Base-by-base conservation (phyloP, 2,113 vertebrate species). In the Ceuthmochares aereus region DNA sequence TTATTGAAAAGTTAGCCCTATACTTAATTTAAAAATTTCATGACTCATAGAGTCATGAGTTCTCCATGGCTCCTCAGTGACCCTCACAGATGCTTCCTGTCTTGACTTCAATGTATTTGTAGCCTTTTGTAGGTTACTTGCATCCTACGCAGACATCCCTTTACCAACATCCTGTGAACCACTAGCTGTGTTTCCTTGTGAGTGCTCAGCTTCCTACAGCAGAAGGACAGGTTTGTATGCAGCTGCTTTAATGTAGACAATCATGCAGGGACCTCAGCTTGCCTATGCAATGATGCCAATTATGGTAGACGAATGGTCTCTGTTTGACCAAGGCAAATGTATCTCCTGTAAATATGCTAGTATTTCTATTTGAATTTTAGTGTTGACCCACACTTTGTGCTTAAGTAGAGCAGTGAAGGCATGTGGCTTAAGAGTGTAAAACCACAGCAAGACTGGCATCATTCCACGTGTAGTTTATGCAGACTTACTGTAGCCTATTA, bases 21-120 rank as follows among this genome's bases (percentile, higher is more conserved):
- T 17, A 30, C 10, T 55, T 79, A 4, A 12, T 52, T 79, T 18
- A 30, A 87, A 89, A 79, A 76, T 54, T 5, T 82, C 22, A 37
- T 73, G 74, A 79, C 43, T 89, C 78, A 76, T 66, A 86, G 52
- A 84, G 2, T 73, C 8, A 0, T 69, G 63, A 75, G 42, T 5
- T 87, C 87, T 83, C 55, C 34, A 7, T 69, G 89, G 91, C 67
- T 96, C 37, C 87, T 93, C 75, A 30, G 26, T 96, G 94, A 96
- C 89, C 89, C 67, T 45, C 94, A 51, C 94, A 96, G 95, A 95
- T 96, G 95, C 91, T 97, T 97, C 95, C 95, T 96, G 94, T 66
- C 87, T 76, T 79, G 75, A 80, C 81, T 80, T 87, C 62, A 47
- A 36, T 8, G 12, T 89, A 54, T 94, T 95, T 91, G 87, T 86